Conservation (phyloP, 2,113 vertebrate species). For the Elachura formosa region DNA sequence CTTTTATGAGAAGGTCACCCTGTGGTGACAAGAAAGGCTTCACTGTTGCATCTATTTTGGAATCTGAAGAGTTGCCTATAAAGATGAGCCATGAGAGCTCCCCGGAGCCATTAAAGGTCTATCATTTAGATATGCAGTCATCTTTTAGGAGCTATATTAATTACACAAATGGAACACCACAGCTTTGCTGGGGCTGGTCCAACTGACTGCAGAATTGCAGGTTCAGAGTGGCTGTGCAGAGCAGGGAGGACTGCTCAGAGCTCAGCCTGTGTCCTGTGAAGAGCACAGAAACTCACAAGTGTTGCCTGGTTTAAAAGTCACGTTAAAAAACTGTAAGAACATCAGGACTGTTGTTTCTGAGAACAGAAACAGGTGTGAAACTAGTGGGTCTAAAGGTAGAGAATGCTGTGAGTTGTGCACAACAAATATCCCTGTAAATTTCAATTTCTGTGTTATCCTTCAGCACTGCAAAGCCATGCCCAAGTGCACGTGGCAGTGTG, state of each 20-base stretch:
- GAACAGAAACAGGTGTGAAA: neutral
- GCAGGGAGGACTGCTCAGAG: neutral
- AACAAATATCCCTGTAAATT: neutral
- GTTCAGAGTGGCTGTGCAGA: neutral
- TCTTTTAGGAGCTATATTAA: conserved; percentile 55
- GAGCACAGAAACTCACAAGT: neutral
- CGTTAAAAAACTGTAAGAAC: rapidly evolving
- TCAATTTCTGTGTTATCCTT: neutral
- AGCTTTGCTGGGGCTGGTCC: conserved; percentile 15
- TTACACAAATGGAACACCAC: conserved; percentile 54
- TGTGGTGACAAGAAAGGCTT: neutral
- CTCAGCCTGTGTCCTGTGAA: rapidly evolving
- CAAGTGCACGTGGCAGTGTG: neutral
- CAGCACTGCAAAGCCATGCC: neutral
- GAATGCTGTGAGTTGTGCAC: neutral
- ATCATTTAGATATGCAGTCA: neutral
- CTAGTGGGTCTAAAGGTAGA: neutral
- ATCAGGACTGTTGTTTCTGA: neutral
- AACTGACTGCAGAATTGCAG: conserved; percentile 34
- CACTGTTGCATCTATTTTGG: neutral
- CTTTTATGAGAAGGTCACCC: conserved; percentile 42
- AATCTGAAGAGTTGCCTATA: neutral
- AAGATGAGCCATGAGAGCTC: neutral
- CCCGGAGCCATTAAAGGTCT: conserved; percentile 21
- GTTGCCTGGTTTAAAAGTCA: neutral